Base-by-base conservation (phyloP, 2,113 vertebrate genomes). In the Edolisoma coerulescens region DNA sequence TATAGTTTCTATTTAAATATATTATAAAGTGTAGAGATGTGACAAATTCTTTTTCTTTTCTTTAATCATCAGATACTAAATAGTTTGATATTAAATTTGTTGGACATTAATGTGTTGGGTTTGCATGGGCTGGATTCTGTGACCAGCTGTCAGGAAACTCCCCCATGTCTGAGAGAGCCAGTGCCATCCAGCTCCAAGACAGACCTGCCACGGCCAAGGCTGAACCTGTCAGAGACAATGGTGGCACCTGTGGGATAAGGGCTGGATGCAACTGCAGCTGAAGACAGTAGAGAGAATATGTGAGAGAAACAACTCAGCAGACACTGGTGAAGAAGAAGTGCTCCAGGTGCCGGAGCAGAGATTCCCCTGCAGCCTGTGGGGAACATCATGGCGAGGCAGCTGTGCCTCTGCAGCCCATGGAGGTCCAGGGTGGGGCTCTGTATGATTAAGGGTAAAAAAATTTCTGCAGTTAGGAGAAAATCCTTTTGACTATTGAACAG, bases 381-480 rank as follows among this genome's bases (percentile, higher is more conserved):
- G 24, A 21, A 26, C 30, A 23, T 21, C 41, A 8, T 15, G 32
- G 35, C 8, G 30, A 42, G 59, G 13, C 27, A 89, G 22, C 23
- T 52, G 19, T 67, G 37, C 7, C 33, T 13, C 44, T 59, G 60
- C 33, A 59, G 37, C 33, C 39, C 53, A 5, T 45, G 53, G 23
- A 75, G 19, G 5, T 45, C 19, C 23, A 30, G 19, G 9, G 3
- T 45, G 24, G 22, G 39, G 6, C 9, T 52, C 19, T 8, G 3
- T 33, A 33, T 13, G 22, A 28, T 8, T 37, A 44, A 59, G 5
- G 14, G 18, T 22, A 37, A 60, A 68, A 64, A 33, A 44, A 13
- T 1, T 26, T 60, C 18, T 0, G 0, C 54, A 53, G 22, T 39
- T 32, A 54, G 5, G 23, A 47, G 26, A 30, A 60, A 17, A 41